phyloP scores from a whole-genome alignment of 2,888 invertebrate species.

The Hydriomena furcata region DNA sequence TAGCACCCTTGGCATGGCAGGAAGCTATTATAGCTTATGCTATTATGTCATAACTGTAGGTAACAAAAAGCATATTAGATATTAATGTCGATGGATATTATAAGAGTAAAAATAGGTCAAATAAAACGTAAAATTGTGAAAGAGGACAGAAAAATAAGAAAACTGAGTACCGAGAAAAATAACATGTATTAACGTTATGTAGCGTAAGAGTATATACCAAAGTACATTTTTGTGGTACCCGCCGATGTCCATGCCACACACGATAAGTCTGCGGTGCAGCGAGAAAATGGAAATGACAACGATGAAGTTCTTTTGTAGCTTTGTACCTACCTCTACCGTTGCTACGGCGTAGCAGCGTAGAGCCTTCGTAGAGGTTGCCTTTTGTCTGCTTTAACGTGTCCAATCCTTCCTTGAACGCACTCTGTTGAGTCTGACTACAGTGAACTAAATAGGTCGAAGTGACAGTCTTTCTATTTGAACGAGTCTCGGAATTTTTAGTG shows the following conservation, averaged over 20 bases:
- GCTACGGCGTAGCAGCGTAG: slow-evolving; percentile 15
- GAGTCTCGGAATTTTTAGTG: neutral
- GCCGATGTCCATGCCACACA: slow-evolving; percentile 41
- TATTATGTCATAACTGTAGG: no score
- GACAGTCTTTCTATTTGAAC: slow-evolving; percentile 8
- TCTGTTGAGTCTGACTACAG: neutral
- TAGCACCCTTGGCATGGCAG: no score
- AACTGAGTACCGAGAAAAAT: no score
- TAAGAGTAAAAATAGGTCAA: no score
- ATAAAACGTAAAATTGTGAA: no score
- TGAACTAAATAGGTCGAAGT: slow-evolving; percentile 11
- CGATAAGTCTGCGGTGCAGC: slow-evolving; percentile 55
- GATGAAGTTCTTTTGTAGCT: slow-evolving; percentile 65
- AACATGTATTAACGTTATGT: no score
- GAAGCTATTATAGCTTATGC: no score
- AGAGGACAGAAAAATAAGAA: no score
- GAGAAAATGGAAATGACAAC: slow-evolving; percentile 71
- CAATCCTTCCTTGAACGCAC: slow-evolving; percentile 18
- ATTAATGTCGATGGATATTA: no score
- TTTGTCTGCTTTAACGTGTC: slow-evolving; percentile 24
- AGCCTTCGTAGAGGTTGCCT: slow-evolving; percentile 11
- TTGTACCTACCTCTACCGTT: slow-evolving; percentile 16
- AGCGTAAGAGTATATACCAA: no score
- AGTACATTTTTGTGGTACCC: neutral
- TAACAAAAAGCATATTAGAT: no score